These are phyloP conservation scores for Stictonetta naevosa DNA, from an alignment of 2,113 vertebrate genomes.

Conservation along the genomic window DNA sequence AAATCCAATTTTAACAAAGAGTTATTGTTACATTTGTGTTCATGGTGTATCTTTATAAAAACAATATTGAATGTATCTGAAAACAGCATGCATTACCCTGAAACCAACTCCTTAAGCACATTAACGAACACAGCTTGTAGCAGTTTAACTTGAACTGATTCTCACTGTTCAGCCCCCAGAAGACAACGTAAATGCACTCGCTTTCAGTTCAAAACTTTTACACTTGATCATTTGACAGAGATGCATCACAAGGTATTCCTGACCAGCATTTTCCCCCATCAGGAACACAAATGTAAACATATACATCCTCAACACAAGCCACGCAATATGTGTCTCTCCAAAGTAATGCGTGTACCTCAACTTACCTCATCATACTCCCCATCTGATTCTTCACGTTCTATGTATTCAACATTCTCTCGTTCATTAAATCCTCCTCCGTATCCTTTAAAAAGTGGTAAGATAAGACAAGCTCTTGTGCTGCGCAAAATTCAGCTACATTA, in stretches of 20 bases:
- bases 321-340: accelerated
- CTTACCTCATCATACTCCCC: slow-evolving; percentile 98
- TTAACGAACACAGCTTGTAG: accelerated
- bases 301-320: no score
- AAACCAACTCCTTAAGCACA: not conserved
- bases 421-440: slow-evolving; percentile 99
- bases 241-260: accelerated
- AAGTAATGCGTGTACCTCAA: accelerated
- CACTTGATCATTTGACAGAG: not conserved
- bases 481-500: accelerated
- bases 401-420: slow-evolving; percentile 97
- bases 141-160: not conserved
- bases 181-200: no score
- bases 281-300: not conserved
- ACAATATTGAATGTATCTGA: not conserved
- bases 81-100: not conserved
- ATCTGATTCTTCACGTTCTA: slow-evolving; percentile 96
- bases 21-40: not conserved
- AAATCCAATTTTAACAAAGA: not conserved
- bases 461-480: not conserved
- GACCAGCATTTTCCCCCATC: accelerated
- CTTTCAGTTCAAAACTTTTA: not conserved
- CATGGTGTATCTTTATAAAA: not conserved
- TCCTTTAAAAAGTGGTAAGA: slow-evolving; percentile 73
- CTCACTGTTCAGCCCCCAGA: not conserved